phyloP scores from a whole-genome alignment of 2,888 invertebrate species.

The Catocala sponsa region DNA sequence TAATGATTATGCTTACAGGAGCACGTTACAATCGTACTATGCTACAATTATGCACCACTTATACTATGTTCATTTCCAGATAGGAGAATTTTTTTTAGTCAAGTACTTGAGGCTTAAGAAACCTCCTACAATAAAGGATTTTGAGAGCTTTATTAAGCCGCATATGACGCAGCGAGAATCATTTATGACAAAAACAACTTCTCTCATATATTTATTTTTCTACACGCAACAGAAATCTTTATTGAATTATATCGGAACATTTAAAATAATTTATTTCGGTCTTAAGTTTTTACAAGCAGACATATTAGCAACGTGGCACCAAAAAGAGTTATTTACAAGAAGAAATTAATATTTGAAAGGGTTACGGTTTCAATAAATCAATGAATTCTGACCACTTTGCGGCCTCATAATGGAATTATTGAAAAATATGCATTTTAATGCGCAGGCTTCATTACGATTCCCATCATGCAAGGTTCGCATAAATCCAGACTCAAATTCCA shows the following conservation, averaged over 20 bases:
- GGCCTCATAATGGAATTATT: constrained; percentile 58
- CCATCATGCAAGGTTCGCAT: constrained; percentile 53
- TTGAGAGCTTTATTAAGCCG: too few species aligned
- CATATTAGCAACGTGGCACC: constrained; percentile 27
- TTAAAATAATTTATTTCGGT: constrained; percentile 26
- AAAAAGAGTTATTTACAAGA: constrained; percentile 24
- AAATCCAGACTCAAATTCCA: constrained; percentile 56
- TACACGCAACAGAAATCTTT: constrained; percentile 2
- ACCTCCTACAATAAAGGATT: too few species aligned
- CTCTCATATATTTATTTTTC: not conserved
- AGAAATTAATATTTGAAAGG: constrained; percentile 43
- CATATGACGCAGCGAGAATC: too few species aligned
- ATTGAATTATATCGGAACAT: constrained; percentile 7
- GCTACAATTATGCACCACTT: too few species aligned
- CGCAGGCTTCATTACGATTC: constrained; percentile 62
- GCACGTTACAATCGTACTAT: too few species aligned
- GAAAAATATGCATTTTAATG: constrained; percentile 63
- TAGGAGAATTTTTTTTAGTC: too few species aligned
- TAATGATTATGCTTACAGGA: too few species aligned
- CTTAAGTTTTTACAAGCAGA: constrained; percentile 35
- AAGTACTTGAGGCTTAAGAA: too few species aligned
- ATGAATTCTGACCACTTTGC: constrained; percentile 45
- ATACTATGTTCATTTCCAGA: too few species aligned
- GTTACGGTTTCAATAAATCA: constrained; percentile 54
- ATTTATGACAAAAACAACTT: too few species aligned